Evolutionary conservation across 2,888 invertebrate species (phyloP).

Genomic region (Lepidochrysops patricia): DNA sequence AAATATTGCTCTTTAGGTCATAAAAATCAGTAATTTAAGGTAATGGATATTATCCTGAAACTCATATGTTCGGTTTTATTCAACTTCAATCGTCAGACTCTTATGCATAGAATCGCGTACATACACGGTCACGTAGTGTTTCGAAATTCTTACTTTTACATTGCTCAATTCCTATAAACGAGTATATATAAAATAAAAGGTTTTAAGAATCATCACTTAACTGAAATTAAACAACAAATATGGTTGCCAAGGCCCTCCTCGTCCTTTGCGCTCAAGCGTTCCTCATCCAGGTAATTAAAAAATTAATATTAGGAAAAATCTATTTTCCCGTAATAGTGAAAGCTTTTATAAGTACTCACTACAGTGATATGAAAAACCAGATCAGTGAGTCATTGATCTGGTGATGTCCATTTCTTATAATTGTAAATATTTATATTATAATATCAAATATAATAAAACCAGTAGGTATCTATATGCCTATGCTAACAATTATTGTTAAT

Average conservation of each 20-base stretch:
- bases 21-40: too few relatives aligned
- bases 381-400: too few relatives aligned
- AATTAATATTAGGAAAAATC: neutral
- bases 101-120: neutral
- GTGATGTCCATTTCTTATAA: too few relatives aligned
- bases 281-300: conserved; percentile 18
- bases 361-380: too few relatives aligned
- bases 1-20: neutral
- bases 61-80: neutral
- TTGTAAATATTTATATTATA: neutral
- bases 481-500: neutral
- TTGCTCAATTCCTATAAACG: neutral
- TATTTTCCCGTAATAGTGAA: too few relatives aligned
- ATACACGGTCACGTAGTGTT: neutral
- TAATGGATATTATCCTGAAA: too few relatives aligned
- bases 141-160: neutral
- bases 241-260: conserved; percentile 32
- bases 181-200: neutral
- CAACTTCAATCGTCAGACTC: neutral
- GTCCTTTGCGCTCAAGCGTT: conserved; percentile 36
- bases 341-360: too few relatives aligned
- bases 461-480: too few relatives aligned
- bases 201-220: neutral
- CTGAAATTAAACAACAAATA: conserved; percentile 19
- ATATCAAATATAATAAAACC: too few relatives aligned